A percentile compares a stretch with the other conserved stretches of the same genome.
Evolutionary conservation across 2,888 invertebrate species (phyloP).

Genomic region (Nebria brevicollis): DNA sequence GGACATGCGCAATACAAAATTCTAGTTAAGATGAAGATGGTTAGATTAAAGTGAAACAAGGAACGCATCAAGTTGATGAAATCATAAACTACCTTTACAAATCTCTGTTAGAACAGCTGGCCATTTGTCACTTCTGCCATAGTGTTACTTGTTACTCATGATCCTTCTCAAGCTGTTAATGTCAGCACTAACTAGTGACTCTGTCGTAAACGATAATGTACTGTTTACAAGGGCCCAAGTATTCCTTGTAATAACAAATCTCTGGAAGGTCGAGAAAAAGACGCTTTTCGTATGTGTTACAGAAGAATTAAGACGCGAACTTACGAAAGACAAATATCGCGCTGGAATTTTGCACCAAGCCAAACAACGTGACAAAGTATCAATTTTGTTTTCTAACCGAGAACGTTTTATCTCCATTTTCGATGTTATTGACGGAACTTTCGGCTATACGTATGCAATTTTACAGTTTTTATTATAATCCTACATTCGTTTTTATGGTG

Average conservation of each 20-base stretch:
- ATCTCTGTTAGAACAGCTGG: constrained; percentile 35
- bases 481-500: background rate
- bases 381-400: background rate
- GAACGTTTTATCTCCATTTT: background rate
- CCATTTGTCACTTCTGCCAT: constrained; percentile 30
- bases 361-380: constrained; percentile 1
- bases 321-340: constrained; percentile 7
- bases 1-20: constrained; percentile 21
- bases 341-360: background rate
- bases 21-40: background rate
- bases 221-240: constrained; percentile 2
- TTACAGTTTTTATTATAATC: background rate
- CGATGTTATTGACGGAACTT: background rate
- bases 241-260: background rate
- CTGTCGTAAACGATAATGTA: constrained; percentile 22
- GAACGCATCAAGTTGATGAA: constrained; percentile 30
- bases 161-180: constrained; percentile 32
- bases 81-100: constrained; percentile 42
- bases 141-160: constrained; percentile 29
- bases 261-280: background rate
- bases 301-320: constrained; percentile 12
- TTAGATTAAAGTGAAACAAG: background rate
- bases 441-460: background rate
- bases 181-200: constrained; percentile 25
- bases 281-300: background rate